phyloP scores from a whole-genome alignment of 2,113 vertebrate genomes.

The Dipodomys ordii region DNA sequence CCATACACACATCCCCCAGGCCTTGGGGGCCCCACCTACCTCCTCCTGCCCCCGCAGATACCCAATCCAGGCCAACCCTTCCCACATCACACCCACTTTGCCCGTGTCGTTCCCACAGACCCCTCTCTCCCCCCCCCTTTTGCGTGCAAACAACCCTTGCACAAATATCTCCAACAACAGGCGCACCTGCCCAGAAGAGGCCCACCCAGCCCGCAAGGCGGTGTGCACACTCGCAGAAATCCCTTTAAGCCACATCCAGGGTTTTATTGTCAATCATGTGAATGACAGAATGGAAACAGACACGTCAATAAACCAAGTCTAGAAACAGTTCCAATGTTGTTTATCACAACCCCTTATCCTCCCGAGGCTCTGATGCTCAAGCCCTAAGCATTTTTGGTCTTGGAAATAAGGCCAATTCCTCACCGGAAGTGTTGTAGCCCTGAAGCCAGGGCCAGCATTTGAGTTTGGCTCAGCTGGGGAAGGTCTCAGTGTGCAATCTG shows the following conservation, averaged over 20 bases:
- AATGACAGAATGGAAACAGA: conserved; percentile 76
- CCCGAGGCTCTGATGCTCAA: background rate
- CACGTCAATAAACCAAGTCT: conserved; percentile 78
- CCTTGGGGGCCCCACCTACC: background rate
- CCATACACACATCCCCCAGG: no score
- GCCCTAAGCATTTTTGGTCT: conserved; percentile 18
- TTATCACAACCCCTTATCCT: conserved; percentile 35
- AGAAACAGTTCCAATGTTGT: conserved; percentile 56
- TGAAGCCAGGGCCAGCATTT: background rate
- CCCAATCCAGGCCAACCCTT: background rate
- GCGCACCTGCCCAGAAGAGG: background rate
- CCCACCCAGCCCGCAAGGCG: background rate
- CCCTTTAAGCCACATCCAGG: conserved; percentile 27
- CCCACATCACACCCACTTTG: conserved; percentile 24
- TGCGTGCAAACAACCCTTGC: background rate
- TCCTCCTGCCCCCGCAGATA: background rate
- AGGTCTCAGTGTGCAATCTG: background rate
- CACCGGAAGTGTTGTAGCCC: conserved; percentile 17
- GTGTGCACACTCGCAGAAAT: background rate
- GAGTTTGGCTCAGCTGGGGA: background rate
- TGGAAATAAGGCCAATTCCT: conserved; percentile 53
- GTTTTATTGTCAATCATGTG: conserved; percentile 73
- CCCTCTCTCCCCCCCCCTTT: background rate
- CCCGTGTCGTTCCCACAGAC: background rate
- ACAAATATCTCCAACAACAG: background rate